Percentiles rank a stretch among this genome's conserved stretches.
phyloP scores from a whole-genome alignment of 2,888 invertebrate genomes.

The Eupsilia transversa region DNA sequence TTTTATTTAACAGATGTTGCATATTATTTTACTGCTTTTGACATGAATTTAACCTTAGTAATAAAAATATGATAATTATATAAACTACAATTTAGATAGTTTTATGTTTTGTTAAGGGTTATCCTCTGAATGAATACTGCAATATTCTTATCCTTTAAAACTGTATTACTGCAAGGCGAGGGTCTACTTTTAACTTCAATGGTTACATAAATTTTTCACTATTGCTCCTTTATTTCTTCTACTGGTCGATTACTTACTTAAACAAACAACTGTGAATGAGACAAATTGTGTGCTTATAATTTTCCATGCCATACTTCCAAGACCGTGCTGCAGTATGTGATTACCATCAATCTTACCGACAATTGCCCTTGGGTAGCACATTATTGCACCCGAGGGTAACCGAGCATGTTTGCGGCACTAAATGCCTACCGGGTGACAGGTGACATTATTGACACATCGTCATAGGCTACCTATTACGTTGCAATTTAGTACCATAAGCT shows the following conservation, averaged over 20 bases:
- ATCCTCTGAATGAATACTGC: neutral
- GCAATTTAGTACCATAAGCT: neutral
- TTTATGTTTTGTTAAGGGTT: neutral
- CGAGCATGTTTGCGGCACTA: conserved; percentile 8
- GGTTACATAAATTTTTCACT: neutral
- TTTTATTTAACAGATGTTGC: neutral
- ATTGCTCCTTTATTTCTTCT: neutral
- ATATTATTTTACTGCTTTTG: neutral
- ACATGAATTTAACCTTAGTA: neutral
- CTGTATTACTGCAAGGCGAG: neutral
- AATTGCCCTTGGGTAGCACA: neutral
- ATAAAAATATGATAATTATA: neutral
- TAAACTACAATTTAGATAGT: neutral
- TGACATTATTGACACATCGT: neutral
- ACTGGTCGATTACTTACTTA: neutral
- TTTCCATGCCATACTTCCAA: neutral
- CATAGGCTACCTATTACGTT: neutral
- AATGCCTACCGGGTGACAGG: neutral
- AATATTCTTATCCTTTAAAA: neutral
- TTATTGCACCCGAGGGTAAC: conserved; percentile 7
- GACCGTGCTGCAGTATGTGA: neutral
- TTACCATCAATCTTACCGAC: neutral
- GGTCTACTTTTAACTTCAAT: neutral
- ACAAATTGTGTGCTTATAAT: neutral
- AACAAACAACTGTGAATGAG: neutral